Base-by-base conservation (phyloP, 2,113 vertebrate genomes). In the Cynoglossus semilaevis region DNA sequence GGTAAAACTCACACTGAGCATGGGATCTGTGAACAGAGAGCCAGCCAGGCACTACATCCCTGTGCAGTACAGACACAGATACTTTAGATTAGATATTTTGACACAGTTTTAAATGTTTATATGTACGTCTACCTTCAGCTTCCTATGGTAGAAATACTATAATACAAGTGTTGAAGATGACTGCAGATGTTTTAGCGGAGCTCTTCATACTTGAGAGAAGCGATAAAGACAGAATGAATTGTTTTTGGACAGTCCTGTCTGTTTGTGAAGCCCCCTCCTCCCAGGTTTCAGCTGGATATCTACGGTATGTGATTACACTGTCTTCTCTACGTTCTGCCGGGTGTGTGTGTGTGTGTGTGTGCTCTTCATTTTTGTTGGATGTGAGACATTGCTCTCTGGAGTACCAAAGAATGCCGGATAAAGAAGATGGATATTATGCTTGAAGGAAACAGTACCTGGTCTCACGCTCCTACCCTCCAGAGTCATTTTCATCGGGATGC, bases 391-490 rank as follows among this genome's bases (percentile, higher is more conserved):
- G 40, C 54, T 74, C 83, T 67, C 58, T 0, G 8, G 67, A 52
- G 59, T 47, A 11, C 59, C 0, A 7, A 68, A 53, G 70, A 77
- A 79, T 77, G 70, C 72, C 65, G 44, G 53, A 35, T 67, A 67
- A 59, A 67, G 22, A 59, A 43, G 58, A 76, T 68, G 61, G 58
- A 80, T 77, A 66, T 76, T 71, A 54, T 79, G 75, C 63, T 76
- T 67, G 37, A 61, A 51, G 77, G 70, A 83, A 74, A 83, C 56
- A 56, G 65, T 47, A 87, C 79, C 85, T 65, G 81, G 22, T 80
- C 76, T 73, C 72, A 77, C 60, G 44, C 47, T 61, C 51, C 65
- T 64, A 51, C 74, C 58, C 55, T 74, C 61, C 62, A 46, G 38
- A 44, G 46, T 48, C 49, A 22, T 61, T 69, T 70, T 77, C 55